A percentile compares a stretch with the other conserved stretches of the same genome.
Conservation (phyloP, 2,888 invertebrate species). For the Agelastica alni region DNA sequence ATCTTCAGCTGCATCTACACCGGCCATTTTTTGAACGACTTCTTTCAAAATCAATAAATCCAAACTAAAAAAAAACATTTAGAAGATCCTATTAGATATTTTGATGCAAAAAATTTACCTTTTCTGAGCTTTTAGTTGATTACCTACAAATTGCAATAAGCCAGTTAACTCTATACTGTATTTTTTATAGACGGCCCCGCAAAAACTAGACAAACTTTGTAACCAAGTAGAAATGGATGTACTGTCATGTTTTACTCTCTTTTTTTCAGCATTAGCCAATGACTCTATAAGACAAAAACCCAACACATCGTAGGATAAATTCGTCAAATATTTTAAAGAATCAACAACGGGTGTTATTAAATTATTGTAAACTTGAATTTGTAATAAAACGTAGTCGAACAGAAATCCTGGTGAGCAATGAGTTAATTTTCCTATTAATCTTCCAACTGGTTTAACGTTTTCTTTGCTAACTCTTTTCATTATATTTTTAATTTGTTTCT, state of each 20-base stretch:
- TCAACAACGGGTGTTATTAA: constrained; percentile 86
- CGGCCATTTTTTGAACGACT: constrained; percentile 99
- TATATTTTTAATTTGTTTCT: constrained; percentile 91
- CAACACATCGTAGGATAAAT: constrained; percentile 93
- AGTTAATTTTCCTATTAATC: constrained; percentile 94
- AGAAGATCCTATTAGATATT: background rate
- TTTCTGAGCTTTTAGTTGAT: constrained; percentile 94
- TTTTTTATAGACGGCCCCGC: constrained; percentile 95
- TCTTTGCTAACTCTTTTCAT: constrained; percentile 99
- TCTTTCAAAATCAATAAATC: constrained; percentile 94
- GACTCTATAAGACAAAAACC: constrained; percentile 95
- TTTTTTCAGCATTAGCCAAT: constrained; percentile 76
- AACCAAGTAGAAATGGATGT: constrained; percentile 93
- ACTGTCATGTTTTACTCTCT: constrained; percentile 83
- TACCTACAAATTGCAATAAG: constrained; percentile 93
- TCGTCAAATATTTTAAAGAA: constrained; percentile 93
- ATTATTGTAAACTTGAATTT: constrained; percentile 57
- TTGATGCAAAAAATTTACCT: constrained; percentile 63
- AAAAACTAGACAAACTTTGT: constrained; percentile 92
- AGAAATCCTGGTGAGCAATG: constrained; percentile 95
- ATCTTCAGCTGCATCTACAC: constrained; percentile 95
- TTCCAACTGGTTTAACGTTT: constrained; percentile 94
- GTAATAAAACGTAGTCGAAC: constrained; percentile 81
- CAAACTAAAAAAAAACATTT: constrained; percentile 62
- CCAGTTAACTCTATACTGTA: constrained; percentile 96